Evolutionary conservation across 2,888 invertebrate species (phyloP), one percentile per base, ranked within the genome.

Genomic region (Leucoptera coffeella): DNA sequence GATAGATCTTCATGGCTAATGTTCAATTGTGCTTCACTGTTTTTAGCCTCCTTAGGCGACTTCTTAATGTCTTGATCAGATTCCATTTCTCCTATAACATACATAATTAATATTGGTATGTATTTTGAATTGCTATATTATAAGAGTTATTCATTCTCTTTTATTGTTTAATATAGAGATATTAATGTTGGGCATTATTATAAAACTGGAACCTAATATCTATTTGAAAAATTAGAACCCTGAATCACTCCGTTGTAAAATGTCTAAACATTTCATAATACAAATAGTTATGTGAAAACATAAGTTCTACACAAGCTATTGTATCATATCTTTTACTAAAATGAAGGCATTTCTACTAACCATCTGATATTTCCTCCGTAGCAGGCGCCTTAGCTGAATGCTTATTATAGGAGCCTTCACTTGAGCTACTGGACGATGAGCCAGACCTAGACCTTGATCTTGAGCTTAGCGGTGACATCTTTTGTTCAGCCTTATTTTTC

Each of bases 1-100:
- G 88, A 89, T 22, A 89, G 61, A 56, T 89, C 88, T 50, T 88
- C 88, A 44, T 83, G 82, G 34, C 77, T 76, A 26, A 82, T 77
- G 37, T 80, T 79, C 7, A 78, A 54, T 30, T 65, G 58, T 31
- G 57, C 62, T 25, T 58, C 57, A 43, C 47, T 54, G 25, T 42
- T 34, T 20, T 32, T 38, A 25, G 53, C 50, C 37, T 54, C 54
- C 36, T 48, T 49, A 29, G 41, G 46, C 22, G 59, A 49, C 39
- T 64, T 59, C 28, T 39, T 45, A 24, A 62, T 61, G 33, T 73
- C 72, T 43, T 64, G 59, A 33, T 74, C 72, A 3, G 73, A 77
- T 47, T 78, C 78, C 69, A 78, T 77, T 55, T 78, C 78, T 34
- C 76, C 77, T 78, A 42, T 14, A 30, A 38, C 29, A 29, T 5